Base-by-base conservation (phyloP, 2,888 invertebrate genomes). In the Caprella mutica region DNA sequence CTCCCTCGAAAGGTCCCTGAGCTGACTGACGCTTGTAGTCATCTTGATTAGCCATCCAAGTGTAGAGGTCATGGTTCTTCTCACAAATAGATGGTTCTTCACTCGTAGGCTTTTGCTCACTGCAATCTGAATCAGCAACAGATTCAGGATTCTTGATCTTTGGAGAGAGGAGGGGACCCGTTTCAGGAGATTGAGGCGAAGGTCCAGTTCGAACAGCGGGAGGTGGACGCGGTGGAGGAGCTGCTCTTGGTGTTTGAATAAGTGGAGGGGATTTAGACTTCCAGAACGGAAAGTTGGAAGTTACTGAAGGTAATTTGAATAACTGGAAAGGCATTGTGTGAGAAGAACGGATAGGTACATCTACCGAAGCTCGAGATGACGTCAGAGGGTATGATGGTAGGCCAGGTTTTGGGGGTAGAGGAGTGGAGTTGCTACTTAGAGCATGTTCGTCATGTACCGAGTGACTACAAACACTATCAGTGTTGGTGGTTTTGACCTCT, bases 31-130 rank as follows among this genome's bases (percentile, higher is more conserved):
- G 73, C 56, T 75, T 72, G 64, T 76, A 76, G 64, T 78, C 78
- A 67, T 89, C 87, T 69, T 93, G 92, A 68, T 89, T 86, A 1
- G 89, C 90, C 93, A 94, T 93, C 93, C 93, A 94, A 68, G 86
- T 86, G 72, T 94, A 93, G 42, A 94, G 76, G 73, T 93, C 92
- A 70, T 90, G 90, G n/a, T 46, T 48, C 26, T 27, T 44, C 24
- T 44, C 44, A 23, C 30, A 26, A 12, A 46, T 46, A 1, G 40
- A 40, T n/a, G 30, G 44, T 9, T 29, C 46, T 46, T 46, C 55
- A 24, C 26, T 33, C 5, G 17, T 19, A n/a, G 24, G 14, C 12
- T n/a, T 27, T 12, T 26, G 46, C 23, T 35, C 46, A 19, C 30
- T 33, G 23, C 33, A 23, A 17, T 30, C 33, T 5, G 19, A 42